These are phyloP conservation scores for Pachypanchax playfairii DNA, from an alignment of 2,113 vertebrate species.

Conservation along the genomic window DNA sequence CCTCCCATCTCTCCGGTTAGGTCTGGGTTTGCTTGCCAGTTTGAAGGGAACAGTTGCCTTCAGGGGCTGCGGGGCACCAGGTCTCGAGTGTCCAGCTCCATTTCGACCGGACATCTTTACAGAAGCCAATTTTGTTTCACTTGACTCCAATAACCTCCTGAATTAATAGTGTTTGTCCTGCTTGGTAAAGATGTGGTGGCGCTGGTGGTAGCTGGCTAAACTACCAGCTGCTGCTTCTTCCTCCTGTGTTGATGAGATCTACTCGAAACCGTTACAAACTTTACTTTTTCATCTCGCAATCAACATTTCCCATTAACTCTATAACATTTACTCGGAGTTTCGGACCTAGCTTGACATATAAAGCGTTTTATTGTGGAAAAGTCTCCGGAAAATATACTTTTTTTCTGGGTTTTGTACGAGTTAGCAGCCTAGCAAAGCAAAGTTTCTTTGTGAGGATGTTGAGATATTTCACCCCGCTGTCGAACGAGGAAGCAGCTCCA, in stretches of 20 bases:
- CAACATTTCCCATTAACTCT: background rate
- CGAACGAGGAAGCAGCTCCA: constrained; percentile 67
- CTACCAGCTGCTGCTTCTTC: constrained; percentile 55
- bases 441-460: constrained; percentile 78
- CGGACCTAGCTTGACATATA: constrained; percentile 2
- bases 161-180: constrained; percentile 14
- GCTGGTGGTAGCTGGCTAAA: constrained; percentile 38
- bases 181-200: constrained; percentile 31
- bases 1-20: constrained; percentile 74
- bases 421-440: constrained; percentile 74
- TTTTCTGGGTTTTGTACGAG: constrained; percentile 46
- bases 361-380: constrained; percentile 2
- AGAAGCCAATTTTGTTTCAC: constrained; percentile 3
- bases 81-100: constrained; percentile 56
- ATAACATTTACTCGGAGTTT: background rate
- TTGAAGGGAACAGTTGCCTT: constrained; percentile 87
- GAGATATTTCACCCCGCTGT: constrained; percentile 52
- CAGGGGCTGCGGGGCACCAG: constrained; percentile 79
- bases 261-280: constrained; percentile 50
- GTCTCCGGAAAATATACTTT: constrained; percentile 28
- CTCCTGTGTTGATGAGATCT: constrained; percentile 47
- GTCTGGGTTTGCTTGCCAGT: constrained; percentile 76
- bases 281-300: background rate
- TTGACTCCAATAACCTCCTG: constrained; percentile 1
- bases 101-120: constrained; percentile 67